Conservation (phyloP, 2,888 invertebrate species). For the Coremacera marginata region DNA sequence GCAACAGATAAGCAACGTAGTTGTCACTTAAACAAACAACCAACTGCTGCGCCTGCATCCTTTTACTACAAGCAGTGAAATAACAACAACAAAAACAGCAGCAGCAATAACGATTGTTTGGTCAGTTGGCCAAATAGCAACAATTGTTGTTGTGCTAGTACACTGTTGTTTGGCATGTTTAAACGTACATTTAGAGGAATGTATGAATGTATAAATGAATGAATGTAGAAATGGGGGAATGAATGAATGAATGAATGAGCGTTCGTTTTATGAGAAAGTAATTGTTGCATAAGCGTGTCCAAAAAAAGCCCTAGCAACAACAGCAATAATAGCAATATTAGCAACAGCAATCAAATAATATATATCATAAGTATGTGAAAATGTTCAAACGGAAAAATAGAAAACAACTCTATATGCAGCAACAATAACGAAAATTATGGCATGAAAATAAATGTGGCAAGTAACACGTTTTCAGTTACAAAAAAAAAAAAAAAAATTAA, state of each 20-base stretch:
- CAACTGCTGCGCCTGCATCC: conserved; percentile 5
- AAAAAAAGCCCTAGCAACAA: neutral
- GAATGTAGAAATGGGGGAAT: neutral
- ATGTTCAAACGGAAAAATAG: neutral
- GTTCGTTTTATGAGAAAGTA: conserved; percentile 3
- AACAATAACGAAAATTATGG: neutral
- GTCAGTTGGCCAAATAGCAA: conserved; percentile 4
- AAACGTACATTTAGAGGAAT: neutral
- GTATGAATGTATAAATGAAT: neutral
- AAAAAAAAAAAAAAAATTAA: too few relatives aligned
- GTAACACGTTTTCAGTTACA: neutral
- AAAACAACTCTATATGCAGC: neutral
- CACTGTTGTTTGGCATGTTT: neutral
- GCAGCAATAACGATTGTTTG: neutral
- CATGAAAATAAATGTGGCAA: neutral
- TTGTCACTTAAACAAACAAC: neutral
- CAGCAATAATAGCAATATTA: neutral
- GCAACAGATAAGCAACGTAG: neutral
- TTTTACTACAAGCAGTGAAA: neutral
- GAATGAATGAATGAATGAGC: neutral
- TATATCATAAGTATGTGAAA: neutral
- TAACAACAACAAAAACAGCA: neutral
- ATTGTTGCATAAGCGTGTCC: neutral
- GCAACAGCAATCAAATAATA: neutral
- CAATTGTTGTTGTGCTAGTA: neutral